A percentile compares a stretch with the other conserved stretches of the same genome.
These are phyloP conservation scores for Spicauda simplicius DNA, from an alignment of 2,888 invertebrate genomes.

Conservation along the genomic window DNA sequence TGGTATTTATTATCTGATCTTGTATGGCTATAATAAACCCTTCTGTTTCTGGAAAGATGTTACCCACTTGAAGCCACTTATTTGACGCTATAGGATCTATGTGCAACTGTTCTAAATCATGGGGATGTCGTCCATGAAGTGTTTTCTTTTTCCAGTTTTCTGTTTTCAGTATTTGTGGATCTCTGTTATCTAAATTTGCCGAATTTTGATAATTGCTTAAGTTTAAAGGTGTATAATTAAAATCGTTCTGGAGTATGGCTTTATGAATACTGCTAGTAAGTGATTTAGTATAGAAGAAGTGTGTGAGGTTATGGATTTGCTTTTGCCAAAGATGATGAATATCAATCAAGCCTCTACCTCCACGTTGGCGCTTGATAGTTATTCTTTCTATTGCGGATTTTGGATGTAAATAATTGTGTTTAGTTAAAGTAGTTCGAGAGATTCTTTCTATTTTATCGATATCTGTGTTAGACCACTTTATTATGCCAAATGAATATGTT, in stretches of 20 bases:
- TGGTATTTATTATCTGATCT: background rate
- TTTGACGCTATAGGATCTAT: no score
- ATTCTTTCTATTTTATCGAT: background rate
- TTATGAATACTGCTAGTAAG: background rate
- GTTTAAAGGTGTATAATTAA: constrained; percentile 8
- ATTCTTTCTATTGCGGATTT: constrained; percentile 9
- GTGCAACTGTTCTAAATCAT: no score
- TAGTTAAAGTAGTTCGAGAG: background rate
- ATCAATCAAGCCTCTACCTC: constrained; percentile 3
- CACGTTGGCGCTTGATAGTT: background rate
- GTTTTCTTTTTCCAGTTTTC: background rate
- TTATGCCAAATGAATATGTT: no score
- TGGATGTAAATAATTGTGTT: constrained; percentile 8
- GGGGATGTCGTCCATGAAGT: no score
- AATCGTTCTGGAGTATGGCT: background rate
- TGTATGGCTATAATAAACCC: background rate
- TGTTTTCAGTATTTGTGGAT: background rate
- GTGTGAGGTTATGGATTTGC: background rate
- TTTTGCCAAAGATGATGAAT: background rate
- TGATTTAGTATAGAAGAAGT: background rate
- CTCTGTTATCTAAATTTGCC: no score
- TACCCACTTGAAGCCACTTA: no score
- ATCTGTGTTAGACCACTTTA: background rate
- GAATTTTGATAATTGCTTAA: no score
- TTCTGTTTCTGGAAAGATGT: no score